These are phyloP conservation scores for Coleophora deauratella DNA, from an alignment of 2,888 invertebrate genomes.

Conservation along the genomic window DNA sequence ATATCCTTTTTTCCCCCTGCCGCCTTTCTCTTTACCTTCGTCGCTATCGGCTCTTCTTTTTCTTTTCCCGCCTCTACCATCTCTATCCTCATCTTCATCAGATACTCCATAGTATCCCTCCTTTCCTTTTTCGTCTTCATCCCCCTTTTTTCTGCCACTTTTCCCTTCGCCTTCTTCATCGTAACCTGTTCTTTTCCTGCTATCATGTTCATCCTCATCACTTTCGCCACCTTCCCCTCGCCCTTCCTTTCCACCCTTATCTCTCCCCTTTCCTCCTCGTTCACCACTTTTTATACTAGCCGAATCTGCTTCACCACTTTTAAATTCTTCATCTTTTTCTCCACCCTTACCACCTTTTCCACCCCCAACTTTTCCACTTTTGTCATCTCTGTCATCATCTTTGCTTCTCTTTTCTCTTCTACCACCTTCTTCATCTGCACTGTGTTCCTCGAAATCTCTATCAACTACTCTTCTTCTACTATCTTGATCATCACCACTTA, in stretches of 20 bases:
- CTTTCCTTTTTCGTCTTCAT: no score
- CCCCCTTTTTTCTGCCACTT: no score
- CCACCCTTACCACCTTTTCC: neutral
- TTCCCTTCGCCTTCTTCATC: no score
- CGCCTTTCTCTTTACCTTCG: conserved; percentile 7
- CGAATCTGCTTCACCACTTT: no score
- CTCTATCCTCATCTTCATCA: no score
- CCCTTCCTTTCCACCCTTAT: conserved; percentile 9
- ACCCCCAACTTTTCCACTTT: conserved; percentile 5
- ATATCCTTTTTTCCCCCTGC: no score
- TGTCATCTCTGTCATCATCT: conserved; percentile 8
- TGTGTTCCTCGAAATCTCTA: conserved; percentile 3
- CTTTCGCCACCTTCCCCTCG: conserved; percentile 5
- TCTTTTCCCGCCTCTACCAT: conserved; percentile 8
- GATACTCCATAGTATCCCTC: no score
- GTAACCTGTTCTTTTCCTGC: no score
- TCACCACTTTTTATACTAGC: neutral
- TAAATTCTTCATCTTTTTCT: no score
- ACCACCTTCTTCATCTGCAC: conserved; percentile 3
- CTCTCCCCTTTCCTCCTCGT: conserved; percentile 6
- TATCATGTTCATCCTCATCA: neutral
- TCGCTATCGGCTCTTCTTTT: conserved; percentile 4
- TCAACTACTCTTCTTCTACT: conserved; percentile 1
- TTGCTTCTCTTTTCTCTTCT: neutral
- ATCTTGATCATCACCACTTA: neutral